phyloP scores from a whole-genome alignment of 1,140 invertebrate species.

The Lerema accius region DNA sequence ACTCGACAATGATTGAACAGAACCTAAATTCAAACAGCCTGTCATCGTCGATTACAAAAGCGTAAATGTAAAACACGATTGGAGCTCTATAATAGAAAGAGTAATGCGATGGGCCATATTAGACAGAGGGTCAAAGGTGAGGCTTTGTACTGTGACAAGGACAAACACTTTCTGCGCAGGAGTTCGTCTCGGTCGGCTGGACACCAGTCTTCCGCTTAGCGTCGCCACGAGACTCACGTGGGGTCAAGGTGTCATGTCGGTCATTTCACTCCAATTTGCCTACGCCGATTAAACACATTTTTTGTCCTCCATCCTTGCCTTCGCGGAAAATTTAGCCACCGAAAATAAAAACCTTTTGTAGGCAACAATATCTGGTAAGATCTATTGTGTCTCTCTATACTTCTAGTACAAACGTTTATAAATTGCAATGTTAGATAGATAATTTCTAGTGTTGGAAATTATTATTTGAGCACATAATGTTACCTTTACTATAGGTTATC shows the following conservation, averaged over 20 bases:
- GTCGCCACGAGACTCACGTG: conserved; percentile 46
- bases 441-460: no score
- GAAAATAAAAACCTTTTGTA: conserved; percentile 28
- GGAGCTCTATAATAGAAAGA: conserved; percentile 15
- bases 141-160: conserved; percentile 63
- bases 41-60: conserved; percentile 7
- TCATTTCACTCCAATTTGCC: conserved; percentile 54
- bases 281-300: conserved; percentile 30
- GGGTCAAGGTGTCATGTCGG: conserved; percentile 68
- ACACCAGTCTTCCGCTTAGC: conserved; percentile 71
- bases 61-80: conserved; percentile 6
- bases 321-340: conserved; percentile 26
- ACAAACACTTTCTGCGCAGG: conserved; percentile 79
- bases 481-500: no score
- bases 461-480: no score
- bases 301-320: conserved; percentile 26
- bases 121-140: conserved; percentile 66
- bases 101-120: conserved; percentile 23
- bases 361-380: conserved; percentile 4
- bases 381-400: not conserved
- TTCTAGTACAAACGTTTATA: not conserved
- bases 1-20: conserved; percentile 9
- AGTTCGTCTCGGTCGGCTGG: conserved; percentile 60
- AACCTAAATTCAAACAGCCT: not conserved
- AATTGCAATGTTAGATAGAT: not conserved